Percentiles rank a stretch among this genome's conserved stretches.
phyloP scores from a whole-genome alignment of 2,113 vertebrate species.

The Cephalophus harveyi region DNA sequence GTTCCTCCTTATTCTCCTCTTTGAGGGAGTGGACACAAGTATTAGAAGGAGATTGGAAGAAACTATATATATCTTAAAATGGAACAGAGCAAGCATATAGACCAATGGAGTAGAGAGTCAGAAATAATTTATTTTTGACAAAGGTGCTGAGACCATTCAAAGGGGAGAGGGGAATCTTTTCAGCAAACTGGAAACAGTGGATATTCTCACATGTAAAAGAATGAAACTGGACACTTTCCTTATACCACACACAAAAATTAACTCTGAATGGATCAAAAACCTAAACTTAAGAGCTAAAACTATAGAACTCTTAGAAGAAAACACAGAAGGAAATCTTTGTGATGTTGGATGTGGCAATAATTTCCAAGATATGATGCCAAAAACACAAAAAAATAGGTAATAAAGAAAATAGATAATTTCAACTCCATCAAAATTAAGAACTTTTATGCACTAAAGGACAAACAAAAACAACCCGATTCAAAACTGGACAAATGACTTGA shows the following conservation, averaged over 20 bases:
- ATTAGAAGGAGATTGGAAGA: neutral
- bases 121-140: neutral
- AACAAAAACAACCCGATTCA: neutral
- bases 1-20: neutral
- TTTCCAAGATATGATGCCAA: neutral
- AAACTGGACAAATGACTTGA: neutral
- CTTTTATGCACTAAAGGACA: neutral
- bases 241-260: neutral
- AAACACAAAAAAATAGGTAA: neutral
- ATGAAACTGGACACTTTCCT: neutral
- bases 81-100: neutral
- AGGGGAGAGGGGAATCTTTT: neutral
- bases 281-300: neutral
- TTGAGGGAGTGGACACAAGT: neutral
- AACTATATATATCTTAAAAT: neutral
- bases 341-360: neutral
- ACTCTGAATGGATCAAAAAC: neutral
- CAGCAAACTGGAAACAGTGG: neutral
- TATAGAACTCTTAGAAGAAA: constrained; percentile 1
- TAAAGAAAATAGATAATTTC: neutral
- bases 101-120: neutral
- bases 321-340: neutral
- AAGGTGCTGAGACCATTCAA: neutral
- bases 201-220: neutral
- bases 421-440: neutral